Percentiles rank a stretch among this genome's conserved stretches.
These are phyloP conservation scores for Diuraphis noxia DNA, from an alignment of 1,140 invertebrate species.

Conservation along the genomic window DNA sequence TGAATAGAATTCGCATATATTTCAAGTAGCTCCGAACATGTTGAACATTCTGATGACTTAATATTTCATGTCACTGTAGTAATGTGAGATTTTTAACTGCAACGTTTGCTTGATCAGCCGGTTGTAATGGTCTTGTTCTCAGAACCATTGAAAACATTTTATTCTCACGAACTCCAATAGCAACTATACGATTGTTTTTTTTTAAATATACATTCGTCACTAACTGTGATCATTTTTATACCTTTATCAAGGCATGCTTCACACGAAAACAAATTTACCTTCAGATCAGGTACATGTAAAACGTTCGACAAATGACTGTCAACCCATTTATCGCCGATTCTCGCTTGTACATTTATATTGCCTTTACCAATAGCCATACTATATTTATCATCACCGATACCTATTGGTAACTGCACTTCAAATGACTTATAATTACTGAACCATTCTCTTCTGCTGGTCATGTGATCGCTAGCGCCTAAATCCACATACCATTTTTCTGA, in stretches of 20 bases:
- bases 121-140: not conserved
- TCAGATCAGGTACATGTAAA: constrained; percentile 5
- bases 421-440: no score
- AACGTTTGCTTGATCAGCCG: not conserved
- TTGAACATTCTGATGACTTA: not conserved
- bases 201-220: not conserved
- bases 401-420: no score
- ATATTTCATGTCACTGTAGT: not conserved
- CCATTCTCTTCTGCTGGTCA: no score
- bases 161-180: not conserved
- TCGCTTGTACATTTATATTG: no score
- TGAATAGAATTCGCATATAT: not conserved
- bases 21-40: not conserved
- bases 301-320: not conserved
- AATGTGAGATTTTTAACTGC: not conserved
- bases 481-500: no score
- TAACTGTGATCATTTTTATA: not conserved
- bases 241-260: not conserved
- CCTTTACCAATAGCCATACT: no score
- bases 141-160: not conserved
- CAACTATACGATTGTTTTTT: constrained; percentile 12
- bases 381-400: no score
- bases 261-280: constrained; percentile 23
- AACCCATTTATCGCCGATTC: no score
- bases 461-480: no score